These are phyloP conservation scores for Vireo griseus DNA, from an alignment of 2,797 vertebrate genomes.

Conservation along the genomic window DNA sequence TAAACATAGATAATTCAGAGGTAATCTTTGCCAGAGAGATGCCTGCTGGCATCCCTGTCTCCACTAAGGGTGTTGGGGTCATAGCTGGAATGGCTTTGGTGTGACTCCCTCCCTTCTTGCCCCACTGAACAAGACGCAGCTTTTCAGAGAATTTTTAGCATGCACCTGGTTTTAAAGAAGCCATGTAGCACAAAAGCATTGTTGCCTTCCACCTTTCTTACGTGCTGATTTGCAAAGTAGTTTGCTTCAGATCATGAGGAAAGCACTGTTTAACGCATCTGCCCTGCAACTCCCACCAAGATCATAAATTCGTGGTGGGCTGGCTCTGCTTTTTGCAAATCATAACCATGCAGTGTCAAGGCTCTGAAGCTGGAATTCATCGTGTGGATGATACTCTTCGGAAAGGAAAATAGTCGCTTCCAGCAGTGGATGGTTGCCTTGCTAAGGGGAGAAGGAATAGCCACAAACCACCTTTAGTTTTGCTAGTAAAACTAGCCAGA, in stretches of 20 bases:
- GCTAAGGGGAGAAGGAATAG: background rate
- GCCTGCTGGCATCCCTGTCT: background rate
- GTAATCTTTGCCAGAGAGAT: background rate
- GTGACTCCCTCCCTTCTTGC: background rate
- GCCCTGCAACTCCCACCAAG: background rate
- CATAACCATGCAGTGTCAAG: background rate
- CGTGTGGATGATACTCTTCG: background rate
- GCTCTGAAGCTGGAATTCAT: background rate
- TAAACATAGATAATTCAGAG: background rate
- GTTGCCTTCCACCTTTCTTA: background rate
- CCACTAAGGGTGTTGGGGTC: background rate
- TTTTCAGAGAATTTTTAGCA: background rate
- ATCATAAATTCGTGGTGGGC: background rate
- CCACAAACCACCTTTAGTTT: background rate
- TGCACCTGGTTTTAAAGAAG: background rate
- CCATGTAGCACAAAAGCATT: fast-evolving
- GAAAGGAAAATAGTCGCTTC: background rate
- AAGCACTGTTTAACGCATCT: background rate
- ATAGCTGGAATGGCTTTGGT: background rate
- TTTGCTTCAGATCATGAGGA: background rate
- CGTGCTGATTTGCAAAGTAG: fast-evolving
- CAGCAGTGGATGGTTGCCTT: background rate
- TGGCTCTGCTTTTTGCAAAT: background rate
- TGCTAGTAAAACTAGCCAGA: background rate
- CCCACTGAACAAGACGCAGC: background rate